Percentiles rank a stretch among this genome's conserved stretches.
Evolutionary conservation across 2,797 vertebrate genomes (phyloP).

Genomic region (Schizothorax lantsangensis): DNA sequence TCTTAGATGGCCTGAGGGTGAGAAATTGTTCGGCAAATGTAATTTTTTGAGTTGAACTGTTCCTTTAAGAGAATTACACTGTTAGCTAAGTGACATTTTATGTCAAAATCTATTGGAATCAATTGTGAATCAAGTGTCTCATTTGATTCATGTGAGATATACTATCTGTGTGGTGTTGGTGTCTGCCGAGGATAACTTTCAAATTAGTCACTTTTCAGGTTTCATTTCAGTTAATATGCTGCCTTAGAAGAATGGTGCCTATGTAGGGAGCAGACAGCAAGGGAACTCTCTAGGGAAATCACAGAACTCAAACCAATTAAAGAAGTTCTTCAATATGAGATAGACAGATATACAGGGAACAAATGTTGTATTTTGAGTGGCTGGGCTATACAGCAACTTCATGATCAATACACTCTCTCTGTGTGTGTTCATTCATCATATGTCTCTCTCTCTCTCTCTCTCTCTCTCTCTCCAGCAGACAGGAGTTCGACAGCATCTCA

Average conservation of each 20-base stretch:
- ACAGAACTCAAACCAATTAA: slow-evolving; percentile 7
- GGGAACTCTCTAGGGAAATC: background rate
- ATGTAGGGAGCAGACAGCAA: background rate
- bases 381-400: slow-evolving; percentile 1
- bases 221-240: background rate
- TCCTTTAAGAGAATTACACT: background rate
- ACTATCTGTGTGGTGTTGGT: background rate
- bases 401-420: slow-evolving; percentile 21
- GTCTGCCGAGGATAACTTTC: background rate
- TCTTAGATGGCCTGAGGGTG: background rate
- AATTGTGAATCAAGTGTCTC: background rate
- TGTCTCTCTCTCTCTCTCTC: background rate
- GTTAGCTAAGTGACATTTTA: background rate
- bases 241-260: background rate
- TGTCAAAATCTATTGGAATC: background rate
- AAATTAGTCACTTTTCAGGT: background rate
- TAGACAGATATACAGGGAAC: background rate
- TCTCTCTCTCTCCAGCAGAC: background rate
- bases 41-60: background rate
- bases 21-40: background rate
- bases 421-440: background rate
- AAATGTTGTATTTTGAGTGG: slow-evolving; percentile 17
- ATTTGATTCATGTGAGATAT: background rate
- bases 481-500: no score
- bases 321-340: background rate